These are phyloP conservation scores for Coregonus sp. DNA, from an alignment of 2,797 vertebrate genomes.

Conservation along the genomic window DNA sequence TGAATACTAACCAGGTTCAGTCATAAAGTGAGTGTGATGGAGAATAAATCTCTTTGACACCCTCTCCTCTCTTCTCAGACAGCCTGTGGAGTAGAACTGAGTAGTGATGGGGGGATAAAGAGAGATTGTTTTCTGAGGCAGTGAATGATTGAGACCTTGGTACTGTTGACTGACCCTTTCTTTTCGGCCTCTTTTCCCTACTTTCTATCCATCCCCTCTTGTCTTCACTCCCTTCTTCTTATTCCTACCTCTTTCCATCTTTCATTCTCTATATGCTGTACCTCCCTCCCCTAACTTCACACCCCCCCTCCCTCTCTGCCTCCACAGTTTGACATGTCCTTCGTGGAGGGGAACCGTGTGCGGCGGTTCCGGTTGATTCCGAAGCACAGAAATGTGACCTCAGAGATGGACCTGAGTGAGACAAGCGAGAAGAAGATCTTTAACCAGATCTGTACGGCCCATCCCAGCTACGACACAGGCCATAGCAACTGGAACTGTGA, in stretches of 20 bases:
- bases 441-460: slow-evolving; percentile 85
- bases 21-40: slow-evolving; percentile 68
- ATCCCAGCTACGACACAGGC: slow-evolving; percentile 71
- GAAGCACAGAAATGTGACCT: slow-evolving; percentile 80
- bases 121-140: slow-evolving; percentile 42
- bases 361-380: slow-evolving; percentile 86
- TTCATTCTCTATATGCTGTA: neutral
- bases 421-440: slow-evolving; percentile 57
- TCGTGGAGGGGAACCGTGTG: slow-evolving; percentile 91
- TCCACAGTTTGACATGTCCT: slow-evolving; percentile 88
- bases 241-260: too few species aligned
- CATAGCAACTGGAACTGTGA: slow-evolving; percentile 96
- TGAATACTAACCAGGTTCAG: slow-evolving; percentile 61
- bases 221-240: neutral
- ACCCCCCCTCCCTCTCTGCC: neutral
- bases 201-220: neutral
- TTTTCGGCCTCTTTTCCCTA: slow-evolving; percentile 43
- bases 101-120: slow-evolving; percentile 34
- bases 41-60: slow-evolving; percentile 70
- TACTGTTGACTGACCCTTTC: slow-evolving; percentile 2
- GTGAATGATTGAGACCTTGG: neutral
- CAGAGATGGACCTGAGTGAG: slow-evolving; percentile 65
- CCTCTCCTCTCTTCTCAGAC: neutral
- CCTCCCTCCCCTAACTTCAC: too few species aligned
- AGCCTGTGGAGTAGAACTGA: slow-evolving; percentile 21